phyloP scores from a whole-genome alignment of 2,888 invertebrate species.

The Platerodrilus igneus region DNA sequence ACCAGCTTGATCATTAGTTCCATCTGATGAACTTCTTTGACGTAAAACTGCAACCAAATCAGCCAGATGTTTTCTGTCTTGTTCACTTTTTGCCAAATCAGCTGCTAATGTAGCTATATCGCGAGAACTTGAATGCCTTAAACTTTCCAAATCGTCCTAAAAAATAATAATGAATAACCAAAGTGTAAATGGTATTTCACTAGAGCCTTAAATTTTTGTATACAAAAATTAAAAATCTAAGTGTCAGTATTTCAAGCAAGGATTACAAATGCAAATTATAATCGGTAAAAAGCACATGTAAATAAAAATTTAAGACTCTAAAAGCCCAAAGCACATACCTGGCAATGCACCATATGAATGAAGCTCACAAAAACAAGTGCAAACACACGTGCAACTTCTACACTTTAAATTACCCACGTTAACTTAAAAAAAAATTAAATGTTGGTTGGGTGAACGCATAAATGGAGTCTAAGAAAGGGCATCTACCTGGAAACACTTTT shows the following conservation, averaged over 20 bases:
- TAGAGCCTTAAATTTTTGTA: slow-evolving; percentile 16
- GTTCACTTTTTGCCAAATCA: slow-evolving; percentile 68
- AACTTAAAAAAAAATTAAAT: slow-evolving; percentile 9
- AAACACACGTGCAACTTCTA: slow-evolving; percentile 23
- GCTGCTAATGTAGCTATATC: slow-evolving; percentile 65
- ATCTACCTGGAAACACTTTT: too few relatives aligned
- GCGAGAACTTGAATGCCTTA: slow-evolving; percentile 68
- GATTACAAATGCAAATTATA: slow-evolving; percentile 1
- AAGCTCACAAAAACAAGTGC: slow-evolving; percentile 37
- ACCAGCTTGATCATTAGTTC: slow-evolving; percentile 36
- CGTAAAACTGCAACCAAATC: slow-evolving; percentile 57
- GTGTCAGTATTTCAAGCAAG: background rate
- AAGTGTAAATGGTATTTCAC: slow-evolving; percentile 9
- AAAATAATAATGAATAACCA: slow-evolving; percentile 28
- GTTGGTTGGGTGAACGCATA: too few relatives aligned
- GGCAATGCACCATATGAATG: slow-evolving; percentile 37
- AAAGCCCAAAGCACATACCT: slow-evolving; percentile 47
- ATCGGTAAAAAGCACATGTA: background rate
- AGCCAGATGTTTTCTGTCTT: slow-evolving; percentile 68
- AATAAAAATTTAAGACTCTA: slow-evolving; percentile 20
- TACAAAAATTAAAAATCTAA: background rate
- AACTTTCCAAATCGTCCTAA: slow-evolving; percentile 74
- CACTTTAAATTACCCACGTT: slow-evolving; percentile 7
- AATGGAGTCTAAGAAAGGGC: too few relatives aligned
- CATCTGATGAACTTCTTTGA: slow-evolving; percentile 46